phyloP scores from a whole-genome alignment of 1,140 invertebrate genomes.

The Heliconius congener region DNA sequence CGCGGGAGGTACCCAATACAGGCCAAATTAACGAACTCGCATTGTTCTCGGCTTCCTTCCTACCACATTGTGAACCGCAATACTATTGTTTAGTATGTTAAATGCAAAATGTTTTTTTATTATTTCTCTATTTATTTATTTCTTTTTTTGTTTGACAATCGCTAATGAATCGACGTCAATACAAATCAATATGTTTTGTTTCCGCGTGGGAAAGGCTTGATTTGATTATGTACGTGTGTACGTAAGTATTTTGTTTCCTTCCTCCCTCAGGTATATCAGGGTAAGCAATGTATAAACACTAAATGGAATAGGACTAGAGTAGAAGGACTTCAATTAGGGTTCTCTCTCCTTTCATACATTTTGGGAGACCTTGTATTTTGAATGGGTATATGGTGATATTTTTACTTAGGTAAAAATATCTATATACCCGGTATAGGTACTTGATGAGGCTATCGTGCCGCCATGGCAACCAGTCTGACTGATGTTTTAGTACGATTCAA shows the following conservation, averaged over 20 bases:
- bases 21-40: constrained; percentile 20
- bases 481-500: no score
- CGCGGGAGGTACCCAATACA: background rate
- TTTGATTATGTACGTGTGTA: background rate
- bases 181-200: constrained; percentile 8
- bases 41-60: constrained; percentile 7
- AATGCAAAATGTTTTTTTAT: background rate
- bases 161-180: constrained; percentile 13
- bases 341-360: no score
- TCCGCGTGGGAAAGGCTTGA: constrained; percentile 5
- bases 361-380: no score
- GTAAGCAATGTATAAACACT: no score
- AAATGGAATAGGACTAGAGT: no score
- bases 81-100: background rate
- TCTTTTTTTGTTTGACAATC: background rate
- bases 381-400: no score
- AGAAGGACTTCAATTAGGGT: no score
- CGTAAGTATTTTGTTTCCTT: background rate
- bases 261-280: no score
- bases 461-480: no score
- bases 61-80: background rate
- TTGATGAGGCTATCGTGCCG: no score
- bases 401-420: no score
- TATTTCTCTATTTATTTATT: background rate
- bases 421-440: no score